Evolutionary conservation across 2,113 vertebrate genomes (phyloP).

Genomic region (Pygoscelis adeliae): DNA sequence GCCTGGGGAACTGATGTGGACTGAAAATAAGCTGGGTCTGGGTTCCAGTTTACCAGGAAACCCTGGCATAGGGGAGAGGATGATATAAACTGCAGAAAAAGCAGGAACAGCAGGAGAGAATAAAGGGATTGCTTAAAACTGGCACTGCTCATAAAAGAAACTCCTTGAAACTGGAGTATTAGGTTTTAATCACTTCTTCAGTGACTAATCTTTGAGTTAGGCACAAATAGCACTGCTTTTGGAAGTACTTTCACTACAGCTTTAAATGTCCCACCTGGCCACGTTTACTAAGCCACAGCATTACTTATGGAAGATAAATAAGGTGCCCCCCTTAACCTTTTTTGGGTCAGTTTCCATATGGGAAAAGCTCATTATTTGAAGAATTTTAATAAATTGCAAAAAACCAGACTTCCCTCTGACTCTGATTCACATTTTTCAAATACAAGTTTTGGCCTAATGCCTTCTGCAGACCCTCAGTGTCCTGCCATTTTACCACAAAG

Average conservation of each 20-base stretch:
- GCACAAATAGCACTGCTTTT: background rate
- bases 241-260: background rate
- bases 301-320: background rate
- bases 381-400: background rate
- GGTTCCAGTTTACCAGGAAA: background rate
- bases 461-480: background rate
- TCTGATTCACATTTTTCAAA: background rate
- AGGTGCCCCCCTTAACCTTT: background rate
- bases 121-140: background rate
- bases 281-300: background rate
- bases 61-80: accelerated
- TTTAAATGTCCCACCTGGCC: background rate
- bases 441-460: background rate
- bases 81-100: background rate
- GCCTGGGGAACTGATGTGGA: accelerated
- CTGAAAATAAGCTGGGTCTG: background rate
- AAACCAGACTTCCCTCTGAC: background rate
- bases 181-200: background rate
- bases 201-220: background rate
- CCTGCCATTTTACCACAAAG: background rate
- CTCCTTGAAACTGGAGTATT: background rate
- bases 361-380: background rate
- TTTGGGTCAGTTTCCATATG: background rate
- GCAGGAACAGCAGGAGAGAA: background rate
- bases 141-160: background rate